Evolutionary conservation across 2,113 vertebrate species (phyloP), one percentile per base, ranked within the genome.

Genomic region (Ascaphus truei): DNA sequence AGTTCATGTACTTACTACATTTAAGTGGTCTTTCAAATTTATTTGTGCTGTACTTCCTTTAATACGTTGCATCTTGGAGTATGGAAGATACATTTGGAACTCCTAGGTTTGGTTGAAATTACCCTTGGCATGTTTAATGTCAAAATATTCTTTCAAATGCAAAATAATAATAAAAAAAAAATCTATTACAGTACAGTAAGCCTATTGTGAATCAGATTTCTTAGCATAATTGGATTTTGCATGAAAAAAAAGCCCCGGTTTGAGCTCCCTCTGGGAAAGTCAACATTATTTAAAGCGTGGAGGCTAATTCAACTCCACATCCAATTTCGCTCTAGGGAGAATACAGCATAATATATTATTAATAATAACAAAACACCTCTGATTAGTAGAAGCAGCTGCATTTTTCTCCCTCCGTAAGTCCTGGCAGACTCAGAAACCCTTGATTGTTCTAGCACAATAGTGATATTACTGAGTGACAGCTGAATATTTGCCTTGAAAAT

Each of bases 321-420:
- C 67, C 56, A 69, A 52, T 69, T 52, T 69, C 39, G 67, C 67
- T 69, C 67, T 41, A 69, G 56, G 67, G 67, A 60, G 57, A 69
- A 69, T 50, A 69, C 33, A 61, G 47, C 45, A 52, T 69, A 69
- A 69, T 69, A 69, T 69, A 61, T 69, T 69, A 61, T 69, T 69
- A 69, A 69, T 69, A 52, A 69, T 69, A 69, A 69, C 67, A 69
- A 69, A 69, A 69, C 56, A 61, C 67, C 67, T 69, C 67, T 61
- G 43, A 69, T 60, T 61, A 61, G 45, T 36, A 61, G 22, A 69
- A 36, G 45, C 45, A 61, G 57, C 57, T 58, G 57, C 39, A 60
- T 52, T 60, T 34, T 61, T 69, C 26, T 29, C 33, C 57, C 7
- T 41, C 30, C 41, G 56, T 69, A 60, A 69, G 39, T 69, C 57